Base-by-base conservation (phyloP, 92 coral and sea anemone species). In the Umimayanthus kanabou region DNA sequence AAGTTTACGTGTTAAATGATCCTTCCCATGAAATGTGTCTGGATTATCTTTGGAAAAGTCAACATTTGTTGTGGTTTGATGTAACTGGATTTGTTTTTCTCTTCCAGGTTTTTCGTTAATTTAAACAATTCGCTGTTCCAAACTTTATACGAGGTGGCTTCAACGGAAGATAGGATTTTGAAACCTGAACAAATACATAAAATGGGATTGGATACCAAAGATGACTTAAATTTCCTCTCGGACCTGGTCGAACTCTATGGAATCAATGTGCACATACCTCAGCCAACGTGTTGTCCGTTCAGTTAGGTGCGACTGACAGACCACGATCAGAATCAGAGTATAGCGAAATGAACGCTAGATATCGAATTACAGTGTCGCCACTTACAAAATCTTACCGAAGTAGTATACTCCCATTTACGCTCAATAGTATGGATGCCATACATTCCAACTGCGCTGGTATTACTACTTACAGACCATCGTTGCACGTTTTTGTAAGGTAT, bases 151-250 rank as follows among this genome's bases (percentile, higher is more conserved):
- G 99, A 95, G 84, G 98, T 94, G 43, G 98, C 99, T 2, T 97
- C 99, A 70, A 91, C 99, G 11, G 94, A 93, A 42, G 97, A 97
- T 84, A 95, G 96, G 86, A 82, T 93, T n/a, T 90, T 97, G 30
- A 91, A 87, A 42, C 89, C 97, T 66, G 98, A 97, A 64, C 90
- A 88, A 2, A 92, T 97, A 77, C 87, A 95, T 65, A 87, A 89
- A 69, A 82, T 95, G 64, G 99, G 99, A 16, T 91, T 97, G 85
- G 99, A 97, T 77, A 96, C 98, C 23, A 97, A 94, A 91, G 89
- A 89, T 55, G 99, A 97, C 37, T 33, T 33, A 33, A 33, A 33
- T 33, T 33, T 33, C 37, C 37, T 33, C 37, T 33, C 37, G 37
- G 37, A 33, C 37, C 37, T 97, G 85, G 93, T 94, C 14, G 99